Evolutionary conservation across 2,888 invertebrate genomes (phyloP).

Genomic region (Lepas anatifera): DNA sequence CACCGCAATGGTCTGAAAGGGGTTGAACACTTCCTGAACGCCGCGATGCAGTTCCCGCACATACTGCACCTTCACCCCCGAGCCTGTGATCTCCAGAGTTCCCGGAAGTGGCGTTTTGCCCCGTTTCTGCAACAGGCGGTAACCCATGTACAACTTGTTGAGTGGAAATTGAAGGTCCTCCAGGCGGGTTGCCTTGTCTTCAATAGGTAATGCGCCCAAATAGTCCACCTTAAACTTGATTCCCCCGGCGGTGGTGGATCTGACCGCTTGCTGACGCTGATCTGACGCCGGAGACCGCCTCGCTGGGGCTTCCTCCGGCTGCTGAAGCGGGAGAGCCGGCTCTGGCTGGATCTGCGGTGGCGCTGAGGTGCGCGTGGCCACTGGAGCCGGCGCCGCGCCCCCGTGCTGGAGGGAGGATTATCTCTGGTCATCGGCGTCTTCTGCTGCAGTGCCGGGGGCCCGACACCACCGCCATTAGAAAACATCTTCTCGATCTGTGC

Average conservation of each 20-base stretch:
- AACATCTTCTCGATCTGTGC: conserved; percentile 79
- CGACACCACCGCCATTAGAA: conserved; percentile 51
- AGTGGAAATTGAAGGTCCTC: conserved; percentile 70
- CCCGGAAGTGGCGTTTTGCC: conserved; percentile 45
- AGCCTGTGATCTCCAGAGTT: conserved; percentile 47
- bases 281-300: background rate
- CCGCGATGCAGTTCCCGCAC: conserved; percentile 23
- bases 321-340: too few relatives aligned
- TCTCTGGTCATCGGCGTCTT: background rate
- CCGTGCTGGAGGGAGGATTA: too few relatives aligned
- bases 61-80: conserved; percentile 23
- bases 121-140: conserved; percentile 28
- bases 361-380: too few relatives aligned
- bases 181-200: conserved; percentile 57
- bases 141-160: conserved; percentile 54
- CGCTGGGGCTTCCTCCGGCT: background rate
- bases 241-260: background rate
- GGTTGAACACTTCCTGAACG: conserved; percentile 45
- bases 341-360: background rate
- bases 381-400: too few relatives aligned
- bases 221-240: conserved; percentile 48
- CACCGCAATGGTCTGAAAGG: conserved; percentile 80
- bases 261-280: too few relatives aligned
- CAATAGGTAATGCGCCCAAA: conserved; percentile 63
- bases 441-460: conserved; percentile 30